Base-by-base conservation (phyloP, 2,797 vertebrate species). In the Coendou prehensilis region DNA sequence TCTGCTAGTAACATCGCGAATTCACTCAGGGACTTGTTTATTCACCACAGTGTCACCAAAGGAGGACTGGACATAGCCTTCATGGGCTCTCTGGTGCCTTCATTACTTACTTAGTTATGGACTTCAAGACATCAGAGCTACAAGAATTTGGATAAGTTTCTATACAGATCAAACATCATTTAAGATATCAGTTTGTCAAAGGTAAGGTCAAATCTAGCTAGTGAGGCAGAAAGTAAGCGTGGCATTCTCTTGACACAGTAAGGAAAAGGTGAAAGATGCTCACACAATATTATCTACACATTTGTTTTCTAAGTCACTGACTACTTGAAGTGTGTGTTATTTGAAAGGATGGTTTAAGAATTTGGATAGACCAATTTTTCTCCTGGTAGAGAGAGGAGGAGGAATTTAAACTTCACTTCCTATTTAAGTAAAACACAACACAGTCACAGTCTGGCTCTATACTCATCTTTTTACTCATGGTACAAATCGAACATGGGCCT, bases 401-500 rank as follows among this genome's bases (percentile, higher is more conserved):
- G 41, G 45, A 93, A 75, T 93, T 71, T 50, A 91, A 45, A 30
- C 61, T 86, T 73, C 73, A 33, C 81, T 61, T 92, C 17, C 52
- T 59, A 9, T 56, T 82, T 37, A 93, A 80, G 79, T 63, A 78
- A 80, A 93, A 90, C 28, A 57, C 6, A 89, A 7, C 26, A 37
- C 4, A 87, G 69, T 8, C 8, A 28, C 6, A 3, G 22, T 64
- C 9, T 6, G 17, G 69, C 9, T 59, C 33, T 30, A 1, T 4
- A 20, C 30, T 87, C 6, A 1, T 67, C 52, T 78, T 63, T 41
- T 37, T n/a, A n/a, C 14, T 20, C 20, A 33, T 0, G 13, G 15
- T 50, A 17, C 20, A 50, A 73, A 33, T 1, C 7, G 13, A 54
- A 41, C 28, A 30, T 20, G 41, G 57, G 0, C 0, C 45, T 56